Percentiles rank a stretch among this genome's conserved stretches.
These are phyloP conservation scores for Capreolus pygargus DNA, from an alignment of 2,113 vertebrate genomes.

Conservation along the genomic window DNA sequence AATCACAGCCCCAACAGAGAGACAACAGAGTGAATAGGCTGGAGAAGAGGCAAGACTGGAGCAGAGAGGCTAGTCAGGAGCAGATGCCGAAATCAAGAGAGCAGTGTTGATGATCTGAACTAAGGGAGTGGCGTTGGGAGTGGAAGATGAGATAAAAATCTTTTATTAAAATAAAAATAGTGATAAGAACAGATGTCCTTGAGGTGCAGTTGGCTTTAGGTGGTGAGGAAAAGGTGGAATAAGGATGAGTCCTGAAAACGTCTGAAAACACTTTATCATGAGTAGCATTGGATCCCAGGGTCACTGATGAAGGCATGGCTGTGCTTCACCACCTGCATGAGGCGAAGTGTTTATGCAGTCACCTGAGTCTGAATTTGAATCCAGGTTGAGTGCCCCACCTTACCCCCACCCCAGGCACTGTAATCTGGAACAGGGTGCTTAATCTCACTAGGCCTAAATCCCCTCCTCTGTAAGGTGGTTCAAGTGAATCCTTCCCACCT, in stretches of 20 bases:
- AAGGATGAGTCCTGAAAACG: background rate
- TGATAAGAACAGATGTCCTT: background rate
- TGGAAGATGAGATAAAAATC: background rate
- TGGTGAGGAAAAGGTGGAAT: background rate
- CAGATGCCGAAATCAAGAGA: background rate
- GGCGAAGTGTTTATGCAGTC: background rate
- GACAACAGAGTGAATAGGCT: background rate
- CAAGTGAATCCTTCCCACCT: background rate
- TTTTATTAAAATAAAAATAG: background rate
- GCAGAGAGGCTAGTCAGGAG: background rate
- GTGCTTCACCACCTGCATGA: accelerated
- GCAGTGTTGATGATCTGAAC: background rate
- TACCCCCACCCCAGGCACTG: background rate
- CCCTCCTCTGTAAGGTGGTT: background rate
- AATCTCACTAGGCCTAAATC: background rate
- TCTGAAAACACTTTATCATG: background rate
- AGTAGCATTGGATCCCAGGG: background rate
- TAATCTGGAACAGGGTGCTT: background rate
- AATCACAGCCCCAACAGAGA: background rate
- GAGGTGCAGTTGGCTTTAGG: background rate
- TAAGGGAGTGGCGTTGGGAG: background rate
- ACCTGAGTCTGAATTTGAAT: background rate
- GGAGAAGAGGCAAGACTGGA: background rate
- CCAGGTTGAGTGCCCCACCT: background rate
- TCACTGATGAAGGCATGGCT: background rate